Conservation (phyloP, 2,888 invertebrate species). For the Neoaliturus tenellus region DNA sequence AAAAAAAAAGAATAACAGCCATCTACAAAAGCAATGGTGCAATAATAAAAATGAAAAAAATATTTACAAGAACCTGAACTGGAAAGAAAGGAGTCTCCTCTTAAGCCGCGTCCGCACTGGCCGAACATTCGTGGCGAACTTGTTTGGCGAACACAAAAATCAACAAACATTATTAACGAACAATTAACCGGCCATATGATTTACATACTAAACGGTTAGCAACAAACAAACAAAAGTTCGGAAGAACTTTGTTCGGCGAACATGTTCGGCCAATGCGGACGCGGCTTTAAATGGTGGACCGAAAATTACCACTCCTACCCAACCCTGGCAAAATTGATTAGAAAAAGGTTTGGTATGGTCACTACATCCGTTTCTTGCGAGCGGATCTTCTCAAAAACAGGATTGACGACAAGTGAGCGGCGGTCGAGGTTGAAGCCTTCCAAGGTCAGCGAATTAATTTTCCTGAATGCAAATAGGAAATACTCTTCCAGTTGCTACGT, state of each 20-base stretch:
- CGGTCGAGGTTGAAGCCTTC: conserved; percentile 9
- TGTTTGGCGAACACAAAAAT: too few relatives aligned
- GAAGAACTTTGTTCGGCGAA: too few relatives aligned
- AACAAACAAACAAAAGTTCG: too few relatives aligned
- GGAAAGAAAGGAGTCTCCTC: conserved; percentile 5
- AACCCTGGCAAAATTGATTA: background rate
- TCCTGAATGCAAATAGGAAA: conserved; percentile 50
- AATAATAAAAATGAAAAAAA: conserved; percentile 40
- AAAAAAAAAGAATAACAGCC: conserved; percentile 23
- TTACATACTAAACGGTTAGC: too few relatives aligned
- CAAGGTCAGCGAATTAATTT: conserved; percentile 50
- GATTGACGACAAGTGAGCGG: conserved; percentile 23
- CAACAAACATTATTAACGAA: too few relatives aligned
- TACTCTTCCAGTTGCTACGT: conserved; percentile 29
- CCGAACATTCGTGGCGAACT: too few relatives aligned
- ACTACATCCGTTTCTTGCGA: conserved; percentile 56
- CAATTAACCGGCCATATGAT: too few relatives aligned
- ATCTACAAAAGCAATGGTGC: background rate
- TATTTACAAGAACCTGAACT: conserved; percentile 47
- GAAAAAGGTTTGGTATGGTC: conserved; percentile 50
- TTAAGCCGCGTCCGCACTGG: too few relatives aligned
- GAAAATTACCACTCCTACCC: conserved; percentile 50
- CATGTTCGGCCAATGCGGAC: too few relatives aligned
- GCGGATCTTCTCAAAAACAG: conserved; percentile 57
- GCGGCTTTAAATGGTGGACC: conserved; percentile 56